These are phyloP conservation scores for Misgurnus mizolepis DNA, from an alignment of 2,113 vertebrate genomes.

Conservation along the genomic window DNA sequence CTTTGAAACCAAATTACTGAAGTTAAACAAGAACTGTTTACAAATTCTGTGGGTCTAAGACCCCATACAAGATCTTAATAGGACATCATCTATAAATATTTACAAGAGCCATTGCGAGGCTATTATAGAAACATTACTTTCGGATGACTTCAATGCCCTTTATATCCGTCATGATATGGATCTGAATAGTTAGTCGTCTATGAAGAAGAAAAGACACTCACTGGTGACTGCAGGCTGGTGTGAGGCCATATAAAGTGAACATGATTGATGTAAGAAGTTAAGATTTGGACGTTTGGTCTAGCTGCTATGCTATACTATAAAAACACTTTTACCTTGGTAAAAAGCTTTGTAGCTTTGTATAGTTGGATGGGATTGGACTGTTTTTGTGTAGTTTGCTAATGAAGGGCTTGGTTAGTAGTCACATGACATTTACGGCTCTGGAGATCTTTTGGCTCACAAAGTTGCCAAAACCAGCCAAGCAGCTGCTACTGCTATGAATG, in stretches of 20 bases:
- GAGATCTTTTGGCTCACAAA: not conserved
- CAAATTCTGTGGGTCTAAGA: constrained; percentile 53
- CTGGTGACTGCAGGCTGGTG: constrained; percentile 17
- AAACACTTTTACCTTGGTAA: no score
- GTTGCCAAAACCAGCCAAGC: not conserved
- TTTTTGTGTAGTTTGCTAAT: no score
- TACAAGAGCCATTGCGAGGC: constrained; percentile 64
- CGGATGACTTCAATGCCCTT: constrained; percentile 61
- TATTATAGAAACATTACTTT: constrained; percentile 71
- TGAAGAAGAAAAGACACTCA: constrained; percentile 16
- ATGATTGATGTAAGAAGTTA: not conserved
- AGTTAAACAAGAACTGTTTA: constrained; percentile 75
- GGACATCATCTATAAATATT: constrained; percentile 76
- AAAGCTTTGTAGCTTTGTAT: no score
- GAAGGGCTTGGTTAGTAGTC: no score
- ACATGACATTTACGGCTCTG: no score
- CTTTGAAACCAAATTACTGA: constrained; percentile 65
- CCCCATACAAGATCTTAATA: constrained; percentile 66
- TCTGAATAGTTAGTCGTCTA: constrained; percentile 52
- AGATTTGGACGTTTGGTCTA: no score
- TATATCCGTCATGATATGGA: constrained; percentile 66
- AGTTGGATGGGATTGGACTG: no score
- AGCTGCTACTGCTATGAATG: constrained; percentile 16
- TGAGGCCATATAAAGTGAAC: constrained; percentile 1
- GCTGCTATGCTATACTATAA: no score